Evolutionary conservation across 2,113 vertebrate species (phyloP), one percentile per base, ranked within the genome.

Genomic region (Anas platyrhynchos): DNA sequence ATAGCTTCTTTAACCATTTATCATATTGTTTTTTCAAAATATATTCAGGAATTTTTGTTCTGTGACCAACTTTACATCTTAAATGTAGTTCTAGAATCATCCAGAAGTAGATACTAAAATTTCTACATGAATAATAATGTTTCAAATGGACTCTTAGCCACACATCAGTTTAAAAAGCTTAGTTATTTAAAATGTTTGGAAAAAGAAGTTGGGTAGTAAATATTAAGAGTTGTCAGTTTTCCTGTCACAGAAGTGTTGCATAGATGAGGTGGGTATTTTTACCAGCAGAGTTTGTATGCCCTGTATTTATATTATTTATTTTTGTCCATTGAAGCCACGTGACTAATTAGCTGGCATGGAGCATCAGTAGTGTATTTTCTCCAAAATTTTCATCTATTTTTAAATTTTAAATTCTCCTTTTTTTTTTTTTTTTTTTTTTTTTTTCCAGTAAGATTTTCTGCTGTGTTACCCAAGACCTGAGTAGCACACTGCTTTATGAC

Each of bases 21-120:
- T 80, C 59, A 50, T 79, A 46, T 88, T 89, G 46, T 62, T 84
- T 83, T 79, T 91, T 91, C 72, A 72, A 93, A 94, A 93, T 78
- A 11, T 75, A 75, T 89, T 95, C 77, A 93, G 41, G 34, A 91
- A 91, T 68, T 44, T 67, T 44, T 93, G 22, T 63, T 34, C 34
- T 38, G 9, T 85, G 43, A 74, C 62, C 56, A 74, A 31, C 36
- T 58, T 85, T 71, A 91, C 54, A 44, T 83, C 91, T 94, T 91
- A 84, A 91, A 95, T 73, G 93, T 59, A 77, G 44, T 84, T 89
- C 77, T 88, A 67, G 77, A 90, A 56, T 61, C 55, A 20, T 76
- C 17, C 55, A 93, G 78, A 95, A 65, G 55, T 13, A 79, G 50
- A 62, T 61, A 76, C 11, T 78, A 92, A 93, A 17, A 58, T 50